Conservation (phyloP, 2,797 vertebrate species). For the Sebastes matsubarae region DNA sequence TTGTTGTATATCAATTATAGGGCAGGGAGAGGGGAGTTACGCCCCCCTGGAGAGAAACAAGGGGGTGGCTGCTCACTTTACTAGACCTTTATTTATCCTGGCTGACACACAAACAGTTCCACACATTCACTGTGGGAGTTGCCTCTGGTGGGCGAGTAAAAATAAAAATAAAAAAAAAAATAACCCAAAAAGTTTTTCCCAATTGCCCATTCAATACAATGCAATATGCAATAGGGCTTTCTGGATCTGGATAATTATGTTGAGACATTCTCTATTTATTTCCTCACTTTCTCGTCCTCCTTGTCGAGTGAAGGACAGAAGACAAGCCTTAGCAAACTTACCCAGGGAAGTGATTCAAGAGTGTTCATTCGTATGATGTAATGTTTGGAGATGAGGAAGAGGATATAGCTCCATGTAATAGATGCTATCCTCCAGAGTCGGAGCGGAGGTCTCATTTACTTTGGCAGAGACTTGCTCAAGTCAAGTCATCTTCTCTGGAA, state of each 20-base stretch:
- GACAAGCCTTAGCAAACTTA: background rate
- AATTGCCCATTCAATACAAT: background rate
- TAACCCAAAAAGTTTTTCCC: background rate
- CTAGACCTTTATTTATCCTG: slow-evolving; percentile 55
- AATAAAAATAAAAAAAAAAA: too few species aligned
- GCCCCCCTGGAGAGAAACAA: slow-evolving; percentile 51
- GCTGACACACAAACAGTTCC: slow-evolving; percentile 32
- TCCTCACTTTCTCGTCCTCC: slow-evolving; percentile 39
- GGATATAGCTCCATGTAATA: slow-evolving; percentile 43
- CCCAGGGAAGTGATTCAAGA: slow-evolving; percentile 12
- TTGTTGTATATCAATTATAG: slow-evolving; percentile 90
- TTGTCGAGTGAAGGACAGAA: slow-evolving; percentile 21
- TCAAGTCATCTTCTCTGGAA: slow-evolving; percentile 57
- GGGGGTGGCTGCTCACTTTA: slow-evolving; percentile 30
- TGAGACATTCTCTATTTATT: slow-evolving; percentile 61
- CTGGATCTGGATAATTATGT: slow-evolving; percentile 54
- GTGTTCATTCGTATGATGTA: slow-evolving; percentile 61
- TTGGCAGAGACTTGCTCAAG: slow-evolving; percentile 58
- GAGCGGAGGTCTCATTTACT: slow-evolving; percentile 67
- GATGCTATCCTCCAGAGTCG: slow-evolving; percentile 53
- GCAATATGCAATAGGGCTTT: slow-evolving; percentile 22
- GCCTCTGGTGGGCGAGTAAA: background rate
- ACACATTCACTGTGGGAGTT: slow-evolving; percentile 2
- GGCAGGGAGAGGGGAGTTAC: slow-evolving; percentile 25
- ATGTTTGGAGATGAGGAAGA: slow-evolving; percentile 42